Percentiles rank a stretch among this genome's conserved stretches.
phyloP scores from a whole-genome alignment of 1,140 invertebrate genomes.

The Helicoverpa armigera region DNA sequence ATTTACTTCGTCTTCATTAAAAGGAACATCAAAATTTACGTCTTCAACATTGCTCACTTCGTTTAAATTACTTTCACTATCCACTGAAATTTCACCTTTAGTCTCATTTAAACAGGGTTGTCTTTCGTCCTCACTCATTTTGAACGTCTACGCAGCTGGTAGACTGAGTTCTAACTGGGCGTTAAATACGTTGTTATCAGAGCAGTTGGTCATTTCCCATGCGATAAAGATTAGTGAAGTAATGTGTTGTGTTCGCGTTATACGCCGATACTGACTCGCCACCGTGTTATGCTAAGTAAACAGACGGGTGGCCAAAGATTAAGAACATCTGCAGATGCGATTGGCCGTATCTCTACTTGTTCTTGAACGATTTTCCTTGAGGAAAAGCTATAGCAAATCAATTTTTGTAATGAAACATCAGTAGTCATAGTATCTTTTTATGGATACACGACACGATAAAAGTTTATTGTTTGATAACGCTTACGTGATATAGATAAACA shows the following conservation, averaged over 20 bases:
- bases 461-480: slow-evolving; percentile 3
- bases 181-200: slow-evolving; percentile 60
- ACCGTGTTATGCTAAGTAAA: slow-evolving; percentile 54
- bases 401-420: neutral
- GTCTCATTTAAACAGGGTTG: slow-evolving; percentile 55
- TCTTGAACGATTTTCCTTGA: neutral
- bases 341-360: neutral
- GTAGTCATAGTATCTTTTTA: neutral
- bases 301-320: slow-evolving; percentile 56
- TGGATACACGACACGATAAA: neutral
- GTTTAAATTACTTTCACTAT: slow-evolving; percentile 35
- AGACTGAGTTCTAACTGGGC: slow-evolving; percentile 14
- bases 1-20: neutral
- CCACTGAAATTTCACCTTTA: slow-evolving; percentile 42
- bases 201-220: slow-evolving; percentile 55
- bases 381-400: neutral
- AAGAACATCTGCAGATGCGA: slow-evolving; percentile 15
- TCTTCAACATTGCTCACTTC: slow-evolving; percentile 36
- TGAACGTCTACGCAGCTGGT: slow-evolving; percentile 23
- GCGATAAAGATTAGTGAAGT: slow-evolving; percentile 52
- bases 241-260: slow-evolving; percentile 33
- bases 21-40: neutral
- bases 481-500: slow-evolving; percentile 1
- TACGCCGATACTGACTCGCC: slow-evolving; percentile 52
- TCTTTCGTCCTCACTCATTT: slow-evolving; percentile 61